Evolutionary conservation across 2,113 vertebrate genomes (phyloP).

Genomic region (Myiagra hebetior): DNA sequence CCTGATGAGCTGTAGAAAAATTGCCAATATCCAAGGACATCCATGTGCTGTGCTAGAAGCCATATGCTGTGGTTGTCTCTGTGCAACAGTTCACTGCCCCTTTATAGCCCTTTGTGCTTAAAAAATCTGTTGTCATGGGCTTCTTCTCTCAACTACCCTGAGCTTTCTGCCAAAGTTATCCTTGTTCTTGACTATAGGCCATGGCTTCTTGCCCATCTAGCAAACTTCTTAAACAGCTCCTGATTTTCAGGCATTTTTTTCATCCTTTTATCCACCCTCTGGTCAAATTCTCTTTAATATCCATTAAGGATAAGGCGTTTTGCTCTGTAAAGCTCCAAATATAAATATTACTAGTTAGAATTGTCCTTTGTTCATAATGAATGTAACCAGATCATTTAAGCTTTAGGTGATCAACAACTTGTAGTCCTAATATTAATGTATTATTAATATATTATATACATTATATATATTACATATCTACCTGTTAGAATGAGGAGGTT

Average conservation of each 20-base stretch:
- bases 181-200: background rate
- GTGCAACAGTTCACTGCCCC: background rate
- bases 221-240: conserved; percentile 1
- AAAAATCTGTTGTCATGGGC: background rate
- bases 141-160: background rate
- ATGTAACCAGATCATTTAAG: background rate
- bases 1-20: background rate
- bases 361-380: background rate
- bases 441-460: background rate
- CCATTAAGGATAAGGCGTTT: background rate
- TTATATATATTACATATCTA: too few relatives aligned
- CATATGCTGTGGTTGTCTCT: conserved; percentile 4
- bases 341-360: background rate
- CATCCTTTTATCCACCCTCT: background rate
- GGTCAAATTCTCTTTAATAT: background rate
- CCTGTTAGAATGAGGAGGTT: background rate
- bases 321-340: background rate
- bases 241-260: background rate
- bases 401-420: background rate
- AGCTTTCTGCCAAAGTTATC: background rate
- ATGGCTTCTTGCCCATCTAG: conserved; percentile 1
- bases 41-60: background rate
- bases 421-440: background rate
- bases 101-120: background rate
- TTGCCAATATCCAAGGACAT: background rate